Conservation (phyloP, 2,797 vertebrate genomes). For the Cyprinella venusta region DNA sequence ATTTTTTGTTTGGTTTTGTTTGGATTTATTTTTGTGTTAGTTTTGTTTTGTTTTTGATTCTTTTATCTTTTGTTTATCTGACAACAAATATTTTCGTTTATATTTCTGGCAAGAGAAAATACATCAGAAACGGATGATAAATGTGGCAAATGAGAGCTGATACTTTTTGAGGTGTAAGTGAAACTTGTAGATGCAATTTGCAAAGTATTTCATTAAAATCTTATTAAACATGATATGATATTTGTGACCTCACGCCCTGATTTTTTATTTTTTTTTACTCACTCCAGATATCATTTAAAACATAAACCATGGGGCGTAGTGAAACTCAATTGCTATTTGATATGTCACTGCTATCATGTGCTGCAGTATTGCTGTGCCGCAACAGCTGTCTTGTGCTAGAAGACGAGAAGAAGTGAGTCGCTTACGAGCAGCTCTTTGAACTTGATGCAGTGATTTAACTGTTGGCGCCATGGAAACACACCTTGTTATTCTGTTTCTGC, state of each 20-base stretch:
- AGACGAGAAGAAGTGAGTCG: neutral
- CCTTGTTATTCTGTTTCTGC: slow-evolving; percentile 17
- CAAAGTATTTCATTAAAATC: neutral
- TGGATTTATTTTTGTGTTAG: neutral
- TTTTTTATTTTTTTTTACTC: neutral
- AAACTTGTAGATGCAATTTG: neutral
- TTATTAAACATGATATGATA: neutral
- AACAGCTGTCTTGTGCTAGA: slow-evolving; percentile 35
- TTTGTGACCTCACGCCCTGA: slow-evolving; percentile 1
- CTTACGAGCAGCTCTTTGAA: slow-evolving; percentile 25
- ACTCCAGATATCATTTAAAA: slow-evolving; percentile 23
- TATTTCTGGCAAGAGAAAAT: too few relatives aligned
- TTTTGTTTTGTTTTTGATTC: neutral
- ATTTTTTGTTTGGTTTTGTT: neutral
- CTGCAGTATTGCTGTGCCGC: slow-evolving; percentile 3
- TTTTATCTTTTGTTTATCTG: neutral
- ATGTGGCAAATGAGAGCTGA: neutral
- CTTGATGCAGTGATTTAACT: slow-evolving; percentile 34
- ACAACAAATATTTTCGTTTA: too few relatives aligned
- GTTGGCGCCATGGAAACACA: slow-evolving; percentile 23
- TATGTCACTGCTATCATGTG: slow-evolving; percentile 2
- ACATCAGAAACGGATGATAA: too few relatives aligned
- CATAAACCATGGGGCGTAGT: slow-evolving; percentile 1
- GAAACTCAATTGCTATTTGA: slow-evolving; percentile 8
- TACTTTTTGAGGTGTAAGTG: neutral